Evolutionary conservation across 1,140 invertebrate species (phyloP), one percentile per base, ranked within the genome.

Genomic region (Drosophila seguyi): DNA sequence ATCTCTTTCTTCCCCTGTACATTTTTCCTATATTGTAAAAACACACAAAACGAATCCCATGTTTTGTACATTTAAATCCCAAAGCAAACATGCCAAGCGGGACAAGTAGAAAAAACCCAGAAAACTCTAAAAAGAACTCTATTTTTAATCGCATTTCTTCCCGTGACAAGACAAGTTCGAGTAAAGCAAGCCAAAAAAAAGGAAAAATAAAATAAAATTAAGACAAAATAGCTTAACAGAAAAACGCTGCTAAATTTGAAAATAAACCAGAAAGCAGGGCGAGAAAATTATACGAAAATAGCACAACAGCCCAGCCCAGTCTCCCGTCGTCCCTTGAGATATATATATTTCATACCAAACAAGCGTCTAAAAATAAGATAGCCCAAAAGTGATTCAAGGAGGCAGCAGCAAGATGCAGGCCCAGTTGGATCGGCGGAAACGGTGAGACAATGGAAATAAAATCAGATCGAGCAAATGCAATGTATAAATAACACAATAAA

Each of bases 81-180:
- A 27, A 16, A 47, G 55, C 44, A 22, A 53, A 39, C 14, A 74
- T 45, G 45, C 25, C 39, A 63, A 66, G 34, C 39, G 16, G n/a
- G 38, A 50, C 47, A 67, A 42, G 61, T 45, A n/a, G 50, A 75
- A 66, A 66, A 59, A 55, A 52, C 61, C 74, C 61, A 76, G 61
- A 75, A 65, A 65, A 59, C 74, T 42, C 55, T 31, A 59, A 48
- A 66, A 82, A 55, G 20, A 22, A 88, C 84, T 87, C 56, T 87
- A 87, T 87, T 88, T 87, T 83, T 87, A 80, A 87, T 63, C 80
- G 56, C 52, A 69, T 69, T 56, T 88, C 59, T 65, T 44, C 57
- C 45, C 58, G 67, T 87, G 84, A 88, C 84, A 87, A 87, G 84
- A 75, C 84, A 87, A 87, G 84, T 87, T 87, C 85, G 85, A 71